Conservation (phyloP, 2,888 invertebrate species). For the Pseudoips prasinana region DNA sequence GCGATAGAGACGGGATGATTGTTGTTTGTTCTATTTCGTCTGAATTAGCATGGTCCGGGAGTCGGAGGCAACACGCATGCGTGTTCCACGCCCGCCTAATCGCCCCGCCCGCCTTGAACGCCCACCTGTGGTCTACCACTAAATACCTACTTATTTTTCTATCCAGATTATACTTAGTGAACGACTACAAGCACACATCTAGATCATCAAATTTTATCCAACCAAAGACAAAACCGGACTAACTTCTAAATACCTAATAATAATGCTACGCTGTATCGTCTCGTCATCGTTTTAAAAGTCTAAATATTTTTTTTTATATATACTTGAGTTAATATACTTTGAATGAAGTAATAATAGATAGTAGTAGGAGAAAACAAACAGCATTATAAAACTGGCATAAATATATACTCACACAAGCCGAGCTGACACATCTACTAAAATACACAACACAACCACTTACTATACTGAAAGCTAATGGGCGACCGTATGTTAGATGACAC, state of each 20-base stretch:
- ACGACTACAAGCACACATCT: neutral
- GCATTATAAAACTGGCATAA: slow-evolving; percentile 64
- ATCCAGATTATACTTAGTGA: neutral
- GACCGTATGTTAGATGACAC: slow-evolving; percentile 34
- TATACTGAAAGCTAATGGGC: slow-evolving; percentile 41
- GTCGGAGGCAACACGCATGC: slow-evolving; percentile 62
- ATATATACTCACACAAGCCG: slow-evolving; percentile 64
- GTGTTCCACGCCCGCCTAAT: slow-evolving; percentile 61
- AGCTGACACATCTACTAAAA: slow-evolving; percentile 60
- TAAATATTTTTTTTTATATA: slow-evolving; percentile 2
- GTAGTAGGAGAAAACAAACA: slow-evolving; percentile 40
- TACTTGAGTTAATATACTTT: slow-evolving; percentile 20
- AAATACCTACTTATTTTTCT: slow-evolving; percentile 41
- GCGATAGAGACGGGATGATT: slow-evolving; percentile 61
- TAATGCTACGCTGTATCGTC: too few species aligned
- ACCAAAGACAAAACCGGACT: too few species aligned
- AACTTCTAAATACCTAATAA: neutral
- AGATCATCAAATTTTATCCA: too few species aligned
- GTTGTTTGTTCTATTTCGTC: slow-evolving; percentile 46
- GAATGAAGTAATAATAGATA: slow-evolving; percentile 18
- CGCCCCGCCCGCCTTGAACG: slow-evolving; percentile 70
- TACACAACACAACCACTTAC: slow-evolving; percentile 57
- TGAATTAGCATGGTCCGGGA: slow-evolving; percentile 45
- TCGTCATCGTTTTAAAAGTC: too few species aligned
- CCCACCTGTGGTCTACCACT: slow-evolving; percentile 72